Percentiles rank a stretch among this genome's conserved stretches.
These are phyloP conservation scores for Parambassis ranga DNA, from an alignment of 2,797 vertebrate species.

Conservation along the genomic window DNA sequence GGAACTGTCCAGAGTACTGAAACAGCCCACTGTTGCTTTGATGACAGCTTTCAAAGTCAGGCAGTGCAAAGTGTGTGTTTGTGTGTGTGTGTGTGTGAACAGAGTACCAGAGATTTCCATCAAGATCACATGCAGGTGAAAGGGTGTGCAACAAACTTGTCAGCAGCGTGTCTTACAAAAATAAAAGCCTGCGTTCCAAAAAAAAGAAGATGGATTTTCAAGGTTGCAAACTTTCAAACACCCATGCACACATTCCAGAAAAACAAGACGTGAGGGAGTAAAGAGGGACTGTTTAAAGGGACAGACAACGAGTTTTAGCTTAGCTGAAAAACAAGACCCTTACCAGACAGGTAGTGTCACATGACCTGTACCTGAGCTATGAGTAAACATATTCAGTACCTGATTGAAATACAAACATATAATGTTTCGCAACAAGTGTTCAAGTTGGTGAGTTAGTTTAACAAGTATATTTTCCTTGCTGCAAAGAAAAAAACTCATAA, in stretches of 20 bases:
- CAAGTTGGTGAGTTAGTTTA: neutral
- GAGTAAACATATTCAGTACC: too few relatives aligned
- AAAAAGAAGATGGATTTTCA: slow-evolving; percentile 6
- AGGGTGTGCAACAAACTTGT: slow-evolving; percentile 50
- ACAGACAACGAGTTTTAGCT: neutral
- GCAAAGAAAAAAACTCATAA: too few relatives aligned
- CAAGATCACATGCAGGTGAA: slow-evolving; percentile 55
- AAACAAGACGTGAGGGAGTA: neutral
- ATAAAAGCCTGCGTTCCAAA: neutral
- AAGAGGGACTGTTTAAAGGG: neutral
- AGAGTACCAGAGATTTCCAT: slow-evolving; percentile 70
- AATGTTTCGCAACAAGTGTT: too few relatives aligned
- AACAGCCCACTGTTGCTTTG: slow-evolving; percentile 41
- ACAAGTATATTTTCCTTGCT: neutral
- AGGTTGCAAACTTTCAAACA: slow-evolving; percentile 35
- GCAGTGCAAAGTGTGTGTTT: slow-evolving; percentile 64
- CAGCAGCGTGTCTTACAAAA: slow-evolving; percentile 43
- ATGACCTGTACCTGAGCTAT: too few relatives aligned
- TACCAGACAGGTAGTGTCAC: too few relatives aligned
- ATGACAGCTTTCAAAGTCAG: slow-evolving; percentile 68
- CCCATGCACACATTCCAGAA: neutral
- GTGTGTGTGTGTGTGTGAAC: slow-evolving; percentile 37
- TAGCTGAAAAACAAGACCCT: too few relatives aligned
- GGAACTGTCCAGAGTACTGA: slow-evolving; percentile 76
- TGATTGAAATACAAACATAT: too few relatives aligned